A percentile compares a stretch with the other conserved stretches of the same genome.
Evolutionary conservation across 2,113 vertebrate species (phyloP).

Genomic region (Malurus elegans): DNA sequence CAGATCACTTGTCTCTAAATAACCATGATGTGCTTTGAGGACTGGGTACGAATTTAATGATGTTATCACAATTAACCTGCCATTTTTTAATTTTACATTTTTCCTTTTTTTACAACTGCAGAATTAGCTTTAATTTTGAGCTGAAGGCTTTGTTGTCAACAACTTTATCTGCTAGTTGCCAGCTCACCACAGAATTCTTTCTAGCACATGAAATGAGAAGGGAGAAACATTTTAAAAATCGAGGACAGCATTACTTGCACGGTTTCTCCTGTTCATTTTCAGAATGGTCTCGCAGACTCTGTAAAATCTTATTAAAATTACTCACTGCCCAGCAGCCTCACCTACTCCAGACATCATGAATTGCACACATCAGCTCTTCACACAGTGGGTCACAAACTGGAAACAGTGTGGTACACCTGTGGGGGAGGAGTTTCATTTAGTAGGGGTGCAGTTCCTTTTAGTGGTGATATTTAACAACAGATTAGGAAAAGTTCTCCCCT

Average conservation of each 20-base stretch:
- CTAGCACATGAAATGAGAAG: conserved; percentile 10
- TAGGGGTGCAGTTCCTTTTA: not conserved
- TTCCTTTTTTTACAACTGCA: not conserved
- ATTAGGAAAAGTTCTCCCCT: not conserved
- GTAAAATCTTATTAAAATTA: not conserved
- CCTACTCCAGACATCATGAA: not conserved
- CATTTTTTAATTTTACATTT: conserved; percentile 14
- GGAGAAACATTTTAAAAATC: not conserved
- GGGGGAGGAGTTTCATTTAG: not conserved
- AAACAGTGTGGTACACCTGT: not conserved
- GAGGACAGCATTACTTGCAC: not conserved
- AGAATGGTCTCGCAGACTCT: not conserved
- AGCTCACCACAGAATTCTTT: not conserved
- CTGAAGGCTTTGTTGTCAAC: not conserved
- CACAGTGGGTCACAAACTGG: not conserved
- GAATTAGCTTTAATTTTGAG: conserved; percentile 44
- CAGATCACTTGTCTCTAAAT: conserved; percentile 32
- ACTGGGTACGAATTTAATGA: conserved; percentile 23
- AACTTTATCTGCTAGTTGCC: conserved; percentile 24
- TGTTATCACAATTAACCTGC: conserved; percentile 55
- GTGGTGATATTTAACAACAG: not conserved
- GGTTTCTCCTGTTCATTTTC: not conserved
- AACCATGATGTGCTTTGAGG: conserved; percentile 49
- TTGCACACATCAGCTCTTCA: not conserved
- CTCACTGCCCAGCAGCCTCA: not conserved